phyloP scores from a whole-genome alignment of 1,140 invertebrate genomes.

The Batillaria attramentaria region DNA sequence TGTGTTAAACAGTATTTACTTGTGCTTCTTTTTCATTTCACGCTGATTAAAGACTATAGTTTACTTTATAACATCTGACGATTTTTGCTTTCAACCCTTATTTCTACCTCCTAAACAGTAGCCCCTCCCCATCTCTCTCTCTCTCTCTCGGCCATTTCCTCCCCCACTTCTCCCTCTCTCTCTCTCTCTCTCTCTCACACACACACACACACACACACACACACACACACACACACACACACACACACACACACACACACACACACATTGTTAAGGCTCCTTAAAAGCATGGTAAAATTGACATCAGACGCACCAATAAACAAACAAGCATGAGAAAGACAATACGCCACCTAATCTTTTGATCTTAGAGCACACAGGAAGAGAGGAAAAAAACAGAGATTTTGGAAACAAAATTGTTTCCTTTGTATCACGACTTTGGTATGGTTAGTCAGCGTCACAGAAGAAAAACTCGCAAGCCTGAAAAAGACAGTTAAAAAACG shows the following conservation, averaged over 20 bases:
- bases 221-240: background rate
- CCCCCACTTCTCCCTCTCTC: background rate
- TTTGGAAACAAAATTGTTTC: background rate
- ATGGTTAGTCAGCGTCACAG: background rate
- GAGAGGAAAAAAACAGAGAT: slow-evolving; percentile 3
- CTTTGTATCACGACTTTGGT: background rate
- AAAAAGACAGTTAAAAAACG: background rate
- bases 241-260: background rate
- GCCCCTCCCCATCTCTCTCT: slow-evolving; percentile 1
- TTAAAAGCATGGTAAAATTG: too few relatives aligned
- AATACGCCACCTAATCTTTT: background rate
- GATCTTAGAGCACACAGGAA: background rate
- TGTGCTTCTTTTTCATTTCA: background rate
- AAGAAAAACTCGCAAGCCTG: too few relatives aligned
- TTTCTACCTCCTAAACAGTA: slow-evolving; percentile 1
- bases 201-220: background rate
- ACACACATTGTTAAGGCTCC: too few relatives aligned
- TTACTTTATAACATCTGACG: background rate
- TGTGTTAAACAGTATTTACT: background rate
- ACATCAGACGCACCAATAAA: slow-evolving; percentile 2
- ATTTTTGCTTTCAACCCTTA: background rate
- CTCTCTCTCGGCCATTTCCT: background rate
- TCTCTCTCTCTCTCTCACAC: background rate
- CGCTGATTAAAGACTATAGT: slow-evolving; percentile 1
- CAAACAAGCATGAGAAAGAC: background rate